A percentile compares a stretch with the other conserved stretches of the same genome.
Evolutionary conservation across 1,140 invertebrate genomes (phyloP).

Genomic region (Sweltsa coloradensis): DNA sequence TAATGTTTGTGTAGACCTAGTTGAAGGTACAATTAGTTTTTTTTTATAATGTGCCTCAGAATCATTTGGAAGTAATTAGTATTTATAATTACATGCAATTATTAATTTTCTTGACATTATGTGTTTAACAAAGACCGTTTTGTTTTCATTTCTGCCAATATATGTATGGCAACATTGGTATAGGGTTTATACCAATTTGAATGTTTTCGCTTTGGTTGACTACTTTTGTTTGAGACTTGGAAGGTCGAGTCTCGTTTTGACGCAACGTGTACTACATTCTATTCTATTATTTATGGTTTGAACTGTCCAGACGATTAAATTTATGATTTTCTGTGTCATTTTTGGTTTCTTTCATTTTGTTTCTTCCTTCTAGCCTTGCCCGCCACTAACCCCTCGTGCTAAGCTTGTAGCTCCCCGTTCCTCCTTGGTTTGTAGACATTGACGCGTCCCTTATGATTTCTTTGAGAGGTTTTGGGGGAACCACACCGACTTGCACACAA

Average conservation of each 20-base stretch:
- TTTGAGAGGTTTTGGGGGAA: constrained; percentile 14
- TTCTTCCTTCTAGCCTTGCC: neutral
- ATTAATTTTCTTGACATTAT: no score
- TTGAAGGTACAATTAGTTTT: no score
- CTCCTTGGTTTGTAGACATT: constrained; percentile 6
- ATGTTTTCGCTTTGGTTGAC: no score
- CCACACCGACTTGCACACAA: constrained; percentile 18
- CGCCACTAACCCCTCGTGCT: constrained; percentile 6
- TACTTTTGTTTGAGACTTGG: no score
- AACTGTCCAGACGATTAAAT: constrained; percentile 5
- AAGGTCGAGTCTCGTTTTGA: no score
- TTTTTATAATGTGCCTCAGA: no score
- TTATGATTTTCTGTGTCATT: constrained; percentile 2
- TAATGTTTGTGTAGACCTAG: no score
- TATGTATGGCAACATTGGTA: neutral
- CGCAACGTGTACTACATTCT: no score
- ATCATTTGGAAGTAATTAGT: no score
- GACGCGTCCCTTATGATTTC: neutral
- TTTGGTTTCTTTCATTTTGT: constrained; percentile 5
- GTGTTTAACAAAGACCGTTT: constrained; percentile 12
- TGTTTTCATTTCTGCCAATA: no score
- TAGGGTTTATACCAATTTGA: neutral
- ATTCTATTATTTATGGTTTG: constrained; percentile 5
- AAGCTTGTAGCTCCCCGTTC: neutral
- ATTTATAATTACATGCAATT: no score